These are phyloP conservation scores for Eubasilissa regina DNA, from an alignment of 1,140 invertebrate species.

Conservation along the genomic window DNA sequence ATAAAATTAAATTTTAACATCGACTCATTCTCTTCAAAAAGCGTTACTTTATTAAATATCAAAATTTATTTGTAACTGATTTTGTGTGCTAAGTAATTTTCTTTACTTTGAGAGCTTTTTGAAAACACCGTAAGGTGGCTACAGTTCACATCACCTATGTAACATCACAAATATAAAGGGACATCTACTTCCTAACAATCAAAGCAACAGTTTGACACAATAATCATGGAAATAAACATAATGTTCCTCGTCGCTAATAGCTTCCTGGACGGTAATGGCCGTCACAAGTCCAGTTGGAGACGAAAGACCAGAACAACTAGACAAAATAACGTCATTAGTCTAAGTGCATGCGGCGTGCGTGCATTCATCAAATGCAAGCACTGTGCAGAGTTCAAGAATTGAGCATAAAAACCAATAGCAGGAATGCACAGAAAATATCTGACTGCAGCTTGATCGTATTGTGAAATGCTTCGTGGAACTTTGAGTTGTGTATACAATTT, in stretches of 20 bases:
- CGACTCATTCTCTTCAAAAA: too few species aligned
- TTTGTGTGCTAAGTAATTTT: too few species aligned
- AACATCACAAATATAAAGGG: background rate
- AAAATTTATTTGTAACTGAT: too few species aligned
- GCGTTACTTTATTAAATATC: too few species aligned
- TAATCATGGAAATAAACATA: slow-evolving; percentile 14
- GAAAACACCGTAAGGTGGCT: too few species aligned
- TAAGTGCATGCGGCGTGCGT: background rate
- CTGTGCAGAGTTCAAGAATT: background rate
- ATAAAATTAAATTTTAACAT: too few species aligned
- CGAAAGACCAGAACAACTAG: slow-evolving; percentile 6
- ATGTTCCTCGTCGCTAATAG: slow-evolving; percentile 15
- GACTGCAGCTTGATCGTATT: too few species aligned
- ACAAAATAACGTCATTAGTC: background rate
- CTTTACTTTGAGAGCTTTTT: too few species aligned
- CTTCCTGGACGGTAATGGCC: slow-evolving; percentile 18
- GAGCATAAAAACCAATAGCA: too few species aligned
- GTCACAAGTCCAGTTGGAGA: slow-evolving; percentile 30
- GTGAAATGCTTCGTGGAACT: too few species aligned
- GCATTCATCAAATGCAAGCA: slow-evolving; percentile 17
- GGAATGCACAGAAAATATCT: too few species aligned
- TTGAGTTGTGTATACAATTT: too few species aligned
- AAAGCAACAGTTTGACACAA: slow-evolving; percentile 1
- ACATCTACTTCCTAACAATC: slow-evolving; percentile 3
- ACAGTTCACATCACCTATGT: background rate